Evolutionary conservation across 1,140 invertebrate species (phyloP), one percentile per base, ranked within the genome.

Genomic region (Dryas iulia): DNA sequence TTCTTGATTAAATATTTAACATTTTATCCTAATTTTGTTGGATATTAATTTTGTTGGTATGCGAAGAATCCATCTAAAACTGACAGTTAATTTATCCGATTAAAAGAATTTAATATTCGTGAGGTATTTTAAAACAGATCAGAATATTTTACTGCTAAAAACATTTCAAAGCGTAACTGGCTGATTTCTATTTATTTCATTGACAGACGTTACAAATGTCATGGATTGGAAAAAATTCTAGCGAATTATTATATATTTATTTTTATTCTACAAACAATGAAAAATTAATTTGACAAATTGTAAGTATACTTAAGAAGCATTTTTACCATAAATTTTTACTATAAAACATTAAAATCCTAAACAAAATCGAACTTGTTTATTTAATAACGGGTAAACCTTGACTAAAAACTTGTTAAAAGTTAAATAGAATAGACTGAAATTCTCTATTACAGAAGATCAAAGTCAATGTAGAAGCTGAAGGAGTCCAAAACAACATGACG

Each of bases 361-460:
- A 7, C 39, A 47, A 21, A 47, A 47, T 47, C 6, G 6, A 21
- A 47, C 14, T 21, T 47, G 0, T 1, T 0, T 47, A 18, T 0
- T 7, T 39, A 18, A 21, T 18, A 47, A 47, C 21, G 39, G 18
- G 21, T 47, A 0, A 39, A 7, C 8, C 8, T 8, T 8, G 39
- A 39, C n/a, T 5, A 47, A 10, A 21, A 21, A 1, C n/a, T 21
- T 21, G 18, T 47, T 47, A 18, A 47, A 56, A 56, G 53, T 26
- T 56, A 23, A 56, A 56, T 56, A 56, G 53, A 56, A 56, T 56
- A n/a, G n/a, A 26, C 53, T 56, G 18, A 14, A 56, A 12, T 26
- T 56, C 25, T 23, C 25, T 12, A 24, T 56, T 56, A 26, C 53
- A 56, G 53, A 56, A 26, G 24, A 25, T 56, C 24, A 23, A 26